Evolutionary conservation across 1,140 invertebrate genomes (phyloP).

Genomic region (Drosophila navojoa): DNA sequence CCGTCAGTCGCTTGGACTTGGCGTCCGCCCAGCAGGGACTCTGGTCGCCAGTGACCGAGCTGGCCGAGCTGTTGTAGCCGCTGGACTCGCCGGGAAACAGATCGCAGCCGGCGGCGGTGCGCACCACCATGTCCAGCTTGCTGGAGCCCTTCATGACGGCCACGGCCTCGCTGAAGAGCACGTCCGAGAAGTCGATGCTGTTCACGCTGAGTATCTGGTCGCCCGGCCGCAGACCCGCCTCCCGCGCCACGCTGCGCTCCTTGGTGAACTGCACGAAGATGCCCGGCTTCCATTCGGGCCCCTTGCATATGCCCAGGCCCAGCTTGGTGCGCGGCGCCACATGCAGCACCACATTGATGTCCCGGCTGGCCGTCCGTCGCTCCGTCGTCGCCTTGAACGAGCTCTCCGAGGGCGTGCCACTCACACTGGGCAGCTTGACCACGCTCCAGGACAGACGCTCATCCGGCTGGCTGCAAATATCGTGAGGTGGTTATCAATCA

Average conservation of each 20-base stretch:
- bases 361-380: conserved; percentile 65
- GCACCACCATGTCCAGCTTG: conserved; percentile 89
- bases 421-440: conserved; percentile 72
- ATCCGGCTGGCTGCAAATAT: conserved; percentile 52
- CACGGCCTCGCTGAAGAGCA: conserved; percentile 92
- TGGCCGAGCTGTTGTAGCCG: conserved; percentile 92
- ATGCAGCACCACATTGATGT: conserved; percentile 87
- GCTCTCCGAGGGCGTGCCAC: conserved; percentile 74
- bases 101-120: conserved; percentile 90
- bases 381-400: conserved; percentile 59
- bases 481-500: background rate
- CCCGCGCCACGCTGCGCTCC: conserved; percentile 93
- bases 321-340: conserved; percentile 88
- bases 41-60: conserved; percentile 89
- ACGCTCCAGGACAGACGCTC: conserved; percentile 78
- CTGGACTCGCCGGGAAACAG: conserved; percentile 91
- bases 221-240: conserved; percentile 93
- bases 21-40: conserved; percentile 87
- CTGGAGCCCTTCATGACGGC: conserved; percentile 90
- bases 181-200: conserved; percentile 90
- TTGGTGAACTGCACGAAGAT: conserved; percentile 96
- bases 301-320: conserved; percentile 92
- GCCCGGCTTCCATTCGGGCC: conserved; percentile 92
- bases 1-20: conserved; percentile 86
- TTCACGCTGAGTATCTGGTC: conserved; percentile 97